Base-by-base conservation (phyloP, 2,888 invertebrate species). In the Drosophila quinaria region DNA sequence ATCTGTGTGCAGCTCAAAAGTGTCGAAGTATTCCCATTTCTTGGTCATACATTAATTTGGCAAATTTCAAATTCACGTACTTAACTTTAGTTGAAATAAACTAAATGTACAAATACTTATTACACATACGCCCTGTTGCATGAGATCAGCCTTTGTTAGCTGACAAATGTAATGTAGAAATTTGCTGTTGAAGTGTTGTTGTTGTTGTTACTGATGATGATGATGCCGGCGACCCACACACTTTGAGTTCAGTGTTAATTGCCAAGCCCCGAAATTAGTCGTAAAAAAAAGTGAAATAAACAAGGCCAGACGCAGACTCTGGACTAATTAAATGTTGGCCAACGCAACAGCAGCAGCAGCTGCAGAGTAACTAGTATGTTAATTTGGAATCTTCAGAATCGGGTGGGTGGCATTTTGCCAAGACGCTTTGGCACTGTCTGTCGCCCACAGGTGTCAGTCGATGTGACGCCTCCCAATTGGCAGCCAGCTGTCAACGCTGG, bases 291-390 rank as follows among this genome's bases (percentile, higher is more conserved):
- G 55, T 50, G 47, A 51, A 71, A 60, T 73, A 51, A 64, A 61
- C 84, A 84, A 84, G 88, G 88, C 83, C 86, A 84, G 63, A 71
- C 56, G 42, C 50, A 78, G 73, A 79, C 61, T 72, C 69, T 85
- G 82, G 63, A 56, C 80, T 81, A 83, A 83, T 83, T 83, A 83
- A 83, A 83, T 76, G 82, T 87, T 87, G 85, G 87, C 81, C 79
- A 87, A 83, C 75, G 70, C 71, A 66, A 31, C 50, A 59, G 54
- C 35, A 25, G 17, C 47, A 58, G 47, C 60, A 39, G 61, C 78
- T 65, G 64, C 68, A 50, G 71, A 51, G 58, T 54, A 64, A 64
- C 70, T 47, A 41, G 63, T 65, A 75, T 81, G 85, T 62, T 63
- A 73, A 87, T 87, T 69, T 51, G 33, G 55, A 29, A 50, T 37